A percentile compares a stretch with the other conserved stretches of the same genome.
These are phyloP conservation scores for Recurvirostra avosetta DNA, from an alignment of 2,113 vertebrate genomes.

Conservation along the genomic window DNA sequence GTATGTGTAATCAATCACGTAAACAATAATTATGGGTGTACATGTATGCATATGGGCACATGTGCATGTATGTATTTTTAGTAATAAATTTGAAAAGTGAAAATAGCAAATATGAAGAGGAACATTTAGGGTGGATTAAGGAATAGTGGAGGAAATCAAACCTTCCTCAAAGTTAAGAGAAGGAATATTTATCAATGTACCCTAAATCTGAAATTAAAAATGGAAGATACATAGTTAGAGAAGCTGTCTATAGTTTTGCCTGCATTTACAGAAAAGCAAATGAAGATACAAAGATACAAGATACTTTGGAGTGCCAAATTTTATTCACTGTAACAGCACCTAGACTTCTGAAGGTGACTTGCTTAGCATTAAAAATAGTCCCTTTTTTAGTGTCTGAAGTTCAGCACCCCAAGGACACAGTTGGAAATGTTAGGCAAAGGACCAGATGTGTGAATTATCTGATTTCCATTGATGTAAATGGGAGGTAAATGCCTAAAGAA, in stretches of 20 bases:
- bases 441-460: conserved; percentile 37
- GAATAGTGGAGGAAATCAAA: not conserved
- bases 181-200: not conserved
- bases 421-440: not conserved
- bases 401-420: not conserved
- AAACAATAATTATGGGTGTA: not conserved
- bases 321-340: not conserved
- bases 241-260: not conserved
- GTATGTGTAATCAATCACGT: not conserved
- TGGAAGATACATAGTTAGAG: not conserved
- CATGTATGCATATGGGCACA: not conserved
- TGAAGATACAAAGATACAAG: not conserved
- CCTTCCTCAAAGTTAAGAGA: not conserved
- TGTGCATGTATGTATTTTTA: not conserved
- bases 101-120: not conserved
- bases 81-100: not conserved
- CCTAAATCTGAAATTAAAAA: not conserved
- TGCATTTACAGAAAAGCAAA: not conserved
- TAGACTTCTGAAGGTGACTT: not conserved
- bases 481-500: not conserved
- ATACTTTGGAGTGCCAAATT: not conserved
- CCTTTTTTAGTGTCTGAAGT: not conserved
- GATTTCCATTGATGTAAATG: conserved; percentile 24
- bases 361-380: not conserved
- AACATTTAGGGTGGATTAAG: not conserved